Conservation (phyloP, 2,113 vertebrate species). For the Labeo catla region DNA sequence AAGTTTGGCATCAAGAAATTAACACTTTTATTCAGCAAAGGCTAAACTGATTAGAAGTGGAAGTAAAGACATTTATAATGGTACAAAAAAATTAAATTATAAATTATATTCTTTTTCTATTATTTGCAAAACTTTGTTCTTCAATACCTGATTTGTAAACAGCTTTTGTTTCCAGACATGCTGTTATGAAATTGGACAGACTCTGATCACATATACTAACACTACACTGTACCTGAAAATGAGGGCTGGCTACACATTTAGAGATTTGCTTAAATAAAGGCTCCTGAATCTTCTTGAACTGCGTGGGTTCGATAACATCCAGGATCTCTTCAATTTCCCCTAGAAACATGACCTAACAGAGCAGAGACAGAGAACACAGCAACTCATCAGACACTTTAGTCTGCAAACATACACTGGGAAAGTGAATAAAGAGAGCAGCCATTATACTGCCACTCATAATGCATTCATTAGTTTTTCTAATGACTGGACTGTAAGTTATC, state of each 20-base stretch:
- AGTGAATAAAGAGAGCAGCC: neutral
- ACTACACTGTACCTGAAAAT: constrained; percentile 87
- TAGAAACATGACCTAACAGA: constrained; percentile 93
- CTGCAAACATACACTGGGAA: neutral
- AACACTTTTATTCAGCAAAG: neutral
- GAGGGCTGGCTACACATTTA: constrained; percentile 94
- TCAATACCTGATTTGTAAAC: neutral
- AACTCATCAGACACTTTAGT: neutral
- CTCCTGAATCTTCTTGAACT: constrained; percentile 98
- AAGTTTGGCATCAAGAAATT: neutral
- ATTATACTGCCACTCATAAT: neutral
- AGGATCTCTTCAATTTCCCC: constrained; percentile 98
- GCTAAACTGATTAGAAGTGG: neutral
- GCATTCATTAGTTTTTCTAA: neutral
- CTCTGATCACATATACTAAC: neutral
- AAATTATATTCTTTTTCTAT: too few relatives aligned
- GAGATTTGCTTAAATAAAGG: constrained; percentile 97
- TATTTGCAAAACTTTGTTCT: too few relatives aligned
- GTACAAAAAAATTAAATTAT: neutral
- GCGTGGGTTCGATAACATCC: constrained; percentile 96
- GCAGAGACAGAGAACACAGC: constrained; percentile 37
- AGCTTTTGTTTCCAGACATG: neutral
- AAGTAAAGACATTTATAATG: neutral
- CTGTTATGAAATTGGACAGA: neutral
- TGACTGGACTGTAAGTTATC: neutral